These are phyloP conservation scores for Psix sp. DNA, from an alignment of 1,140 invertebrate species.

Conservation along the genomic window DNA sequence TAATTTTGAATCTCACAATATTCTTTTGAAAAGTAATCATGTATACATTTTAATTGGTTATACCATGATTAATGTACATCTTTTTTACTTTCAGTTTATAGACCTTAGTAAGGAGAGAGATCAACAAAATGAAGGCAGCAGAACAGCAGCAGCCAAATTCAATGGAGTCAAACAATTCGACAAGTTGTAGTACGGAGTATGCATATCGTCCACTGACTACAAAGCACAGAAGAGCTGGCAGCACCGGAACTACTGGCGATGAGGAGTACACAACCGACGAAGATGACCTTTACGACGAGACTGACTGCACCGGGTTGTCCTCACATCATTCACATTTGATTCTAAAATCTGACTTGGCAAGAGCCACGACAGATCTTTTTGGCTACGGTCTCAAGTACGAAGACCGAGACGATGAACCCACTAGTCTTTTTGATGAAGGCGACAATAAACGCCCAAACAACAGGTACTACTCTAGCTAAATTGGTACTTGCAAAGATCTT, in stretches of 20 bases:
- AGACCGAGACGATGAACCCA: constrained; percentile 67
- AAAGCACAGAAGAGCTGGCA: constrained; percentile 76
- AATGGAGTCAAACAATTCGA: constrained; percentile 70
- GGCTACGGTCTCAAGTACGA: constrained; percentile 63
- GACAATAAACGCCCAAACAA: constrained; percentile 64
- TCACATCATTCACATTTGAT: constrained; percentile 67
- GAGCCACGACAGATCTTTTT: constrained; percentile 72
- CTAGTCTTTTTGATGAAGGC: constrained; percentile 72
- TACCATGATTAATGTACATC: background rate
- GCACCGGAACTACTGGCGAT: constrained; percentile 78
- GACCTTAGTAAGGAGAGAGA: background rate
- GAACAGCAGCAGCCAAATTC: constrained; percentile 69
- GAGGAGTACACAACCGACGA: constrained; percentile 79
- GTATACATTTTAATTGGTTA: no score
- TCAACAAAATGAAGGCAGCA: constrained; percentile 64
- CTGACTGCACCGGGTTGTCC: constrained; percentile 66
- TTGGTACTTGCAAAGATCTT: no score
- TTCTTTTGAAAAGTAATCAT: no score
- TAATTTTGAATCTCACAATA: no score
- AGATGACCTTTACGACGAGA: constrained; percentile 76
- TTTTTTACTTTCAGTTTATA: constrained; percentile 6
- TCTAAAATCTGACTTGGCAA: constrained; percentile 69
- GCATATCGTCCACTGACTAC: constrained; percentile 72
- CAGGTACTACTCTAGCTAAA: constrained; percentile 50
- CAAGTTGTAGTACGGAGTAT: constrained; percentile 67